Base-by-base conservation (phyloP, 2,113 vertebrate species). In the Pavo muticus region DNA sequence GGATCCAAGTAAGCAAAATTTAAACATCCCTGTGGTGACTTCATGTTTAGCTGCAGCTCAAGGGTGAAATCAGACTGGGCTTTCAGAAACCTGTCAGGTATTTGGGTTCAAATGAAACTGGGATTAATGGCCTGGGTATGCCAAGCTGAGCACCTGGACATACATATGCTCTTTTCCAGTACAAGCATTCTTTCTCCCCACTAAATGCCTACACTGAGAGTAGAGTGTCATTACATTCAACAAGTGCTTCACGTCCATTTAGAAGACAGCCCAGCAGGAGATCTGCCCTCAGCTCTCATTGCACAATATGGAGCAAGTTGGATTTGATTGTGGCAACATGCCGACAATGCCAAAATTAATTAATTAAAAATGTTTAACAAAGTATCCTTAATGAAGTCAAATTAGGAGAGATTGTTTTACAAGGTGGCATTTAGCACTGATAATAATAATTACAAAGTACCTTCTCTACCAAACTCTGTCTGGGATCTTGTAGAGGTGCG, bases 321-420 rank as follows among this genome's bases (percentile, higher is more conserved):
- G 64, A 72, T 91, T 78, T 95, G 93, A 96, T 94, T 96, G 84
- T 82, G 94, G 93, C 90, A 91, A 79, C 93, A 88, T 67, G 80
- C 92, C 12, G 88, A 84, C 85, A 91, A 57, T 84, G 47, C 30
- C 77, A 69, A 63, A 29, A 18, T 76, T 95, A 90, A 93, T 95
- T 92, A 95, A 94, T 68, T 92, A 76, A 91, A 87, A 69, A 93
- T 89, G 69, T 69, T 73, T 73, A 89, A 59, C 63, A 67, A 81
- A 84, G 73, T 86, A 90, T 70, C 39, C 63, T 84, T 95, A 93
- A 97, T 84, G 65, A 90, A 95, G 90, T 82, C n/a, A 87, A 78
- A 88, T 93, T 75, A 67, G 59, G 29, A 71, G 76, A 60, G 52
- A 75, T 72, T 93, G 90, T 87, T 95, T 94, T 87, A 84, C 7